phyloP scores from a whole-genome alignment of 2,797 vertebrate species.

The Myotis daubentonii region DNA sequence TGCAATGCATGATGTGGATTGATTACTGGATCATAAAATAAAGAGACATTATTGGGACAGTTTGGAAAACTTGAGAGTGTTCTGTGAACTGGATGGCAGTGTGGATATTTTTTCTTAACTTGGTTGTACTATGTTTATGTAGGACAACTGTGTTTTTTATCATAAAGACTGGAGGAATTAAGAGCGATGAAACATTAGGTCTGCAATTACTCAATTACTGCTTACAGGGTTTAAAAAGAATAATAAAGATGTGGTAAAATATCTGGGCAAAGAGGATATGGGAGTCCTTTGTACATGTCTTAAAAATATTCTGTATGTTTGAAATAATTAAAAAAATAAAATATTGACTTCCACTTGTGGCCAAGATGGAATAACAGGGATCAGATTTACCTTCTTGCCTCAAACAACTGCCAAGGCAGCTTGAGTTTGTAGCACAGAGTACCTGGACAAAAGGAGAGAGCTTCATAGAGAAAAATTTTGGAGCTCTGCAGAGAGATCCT shows the following conservation, averaged over 20 bases:
- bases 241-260: slow-evolving; percentile 31
- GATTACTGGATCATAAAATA: not conserved
- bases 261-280: not conserved
- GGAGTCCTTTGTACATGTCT: not conserved
- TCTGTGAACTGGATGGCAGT: not conserved
- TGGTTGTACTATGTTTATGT: not conserved
- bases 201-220: not conserved
- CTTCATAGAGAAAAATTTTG: not conserved
- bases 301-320: not conserved
- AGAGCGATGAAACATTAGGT: not conserved
- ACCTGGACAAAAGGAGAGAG: not conserved
- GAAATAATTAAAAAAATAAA: slow-evolving; percentile 49
- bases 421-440: not conserved
- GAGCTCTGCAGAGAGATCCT: not conserved
- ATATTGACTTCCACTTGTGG: not conserved
- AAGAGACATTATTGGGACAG: not conserved
- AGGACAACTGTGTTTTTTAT: not conserved
- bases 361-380: not conserved
- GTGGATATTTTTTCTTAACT: slow-evolving; percentile 4
- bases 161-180: not conserved
- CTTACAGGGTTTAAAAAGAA: slow-evolving; percentile 34
- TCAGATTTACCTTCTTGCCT: slow-evolving; percentile 10
- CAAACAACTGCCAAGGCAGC: not conserved
- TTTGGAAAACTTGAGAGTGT: not conserved
- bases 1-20: not conserved